These are phyloP conservation scores for Drosophila bocqueti DNA, from an alignment of 1,140 invertebrate species.

Conservation along the genomic window DNA sequence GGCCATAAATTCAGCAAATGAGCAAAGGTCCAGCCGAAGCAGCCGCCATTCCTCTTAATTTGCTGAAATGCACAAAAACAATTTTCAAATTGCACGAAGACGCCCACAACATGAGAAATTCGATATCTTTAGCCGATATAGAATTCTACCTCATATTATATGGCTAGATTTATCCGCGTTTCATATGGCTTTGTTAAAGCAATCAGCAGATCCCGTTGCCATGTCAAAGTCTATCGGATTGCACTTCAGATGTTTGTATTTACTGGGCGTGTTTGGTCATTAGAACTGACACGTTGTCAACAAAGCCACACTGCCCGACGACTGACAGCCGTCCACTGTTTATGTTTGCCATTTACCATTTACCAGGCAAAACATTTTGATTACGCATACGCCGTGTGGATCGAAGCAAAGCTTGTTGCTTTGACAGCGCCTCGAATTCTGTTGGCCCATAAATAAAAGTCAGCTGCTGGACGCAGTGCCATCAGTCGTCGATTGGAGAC, in stretches of 20 bases:
- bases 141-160: neutral
- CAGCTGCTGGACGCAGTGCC: constrained; percentile 31
- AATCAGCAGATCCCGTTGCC: neutral
- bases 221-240: constrained; percentile 15
- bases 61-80: constrained; percentile 51
- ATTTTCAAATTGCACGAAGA: constrained; percentile 48
- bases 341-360: constrained; percentile 74
- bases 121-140: neutral
- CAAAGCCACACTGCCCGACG: constrained; percentile 6
- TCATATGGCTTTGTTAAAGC: neutral
- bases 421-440: constrained; percentile 67
- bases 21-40: constrained; percentile 51
- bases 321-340: constrained; percentile 44
- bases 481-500: constrained; percentile 52
- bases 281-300: constrained; percentile 68
- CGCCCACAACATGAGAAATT: constrained; percentile 16
- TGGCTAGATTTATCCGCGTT: neutral
- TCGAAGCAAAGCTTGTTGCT: constrained; percentile 46
- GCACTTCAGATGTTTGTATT: constrained; percentile 51
- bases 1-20: constrained; percentile 74
- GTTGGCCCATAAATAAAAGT: constrained; percentile 62
- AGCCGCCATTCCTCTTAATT: constrained; percentile 63
- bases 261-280: constrained; percentile 61
- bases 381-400: constrained; percentile 72
- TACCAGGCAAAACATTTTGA: constrained; percentile 75